Evolutionary conservation across 2,888 invertebrate genomes (phyloP), one percentile per base, ranked within the genome.

Genomic region (Chrysolina americana): DNA sequence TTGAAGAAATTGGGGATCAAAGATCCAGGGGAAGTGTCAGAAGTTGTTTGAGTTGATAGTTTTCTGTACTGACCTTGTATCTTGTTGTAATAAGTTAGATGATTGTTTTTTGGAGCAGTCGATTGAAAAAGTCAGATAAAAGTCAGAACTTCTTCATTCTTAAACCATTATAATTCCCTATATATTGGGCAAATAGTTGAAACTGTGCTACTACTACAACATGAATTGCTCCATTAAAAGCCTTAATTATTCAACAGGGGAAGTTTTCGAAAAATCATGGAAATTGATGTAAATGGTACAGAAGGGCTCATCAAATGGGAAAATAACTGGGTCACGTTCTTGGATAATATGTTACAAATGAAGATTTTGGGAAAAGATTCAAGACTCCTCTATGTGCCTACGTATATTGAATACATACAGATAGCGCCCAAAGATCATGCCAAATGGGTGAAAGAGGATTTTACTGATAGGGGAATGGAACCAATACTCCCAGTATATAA

Each of bases 271-370:
- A 79, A 76, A 2, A 68, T 86, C 9, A 71, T 79, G 23, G 73
- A 79, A 36, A 84, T 83, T 65, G 78, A 84, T 66, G 68, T 76
- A 6, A 69, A 65, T 4, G 83, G 76, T 8, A 68, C 79, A 2
- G 41, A 53, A 13, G 84, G 79, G 23, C 74, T 71, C 15, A 79
- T 85, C 23, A 74, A 77, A 72, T 85, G 85, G 85, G 64, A 77
- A 0, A 75, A 80, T 19, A 95, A 96, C 87, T 97, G 96, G 96
- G 93, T 96, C 13, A 92, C 95, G 0, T 96, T 95, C 87, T 92
- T 97, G 90, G 97, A 97, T 87, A 94, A 94, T 69, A 93, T 97
- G 92, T 89, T 97, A 11, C 97, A 97, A 87, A 91, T 95, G 81
- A 81, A 82, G 11, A 93, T 96, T 71, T 85, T 95, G 19, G 91